Base-by-base conservation (phyloP, 1,140 invertebrate genomes). In the Drosophila ironensis region DNA sequence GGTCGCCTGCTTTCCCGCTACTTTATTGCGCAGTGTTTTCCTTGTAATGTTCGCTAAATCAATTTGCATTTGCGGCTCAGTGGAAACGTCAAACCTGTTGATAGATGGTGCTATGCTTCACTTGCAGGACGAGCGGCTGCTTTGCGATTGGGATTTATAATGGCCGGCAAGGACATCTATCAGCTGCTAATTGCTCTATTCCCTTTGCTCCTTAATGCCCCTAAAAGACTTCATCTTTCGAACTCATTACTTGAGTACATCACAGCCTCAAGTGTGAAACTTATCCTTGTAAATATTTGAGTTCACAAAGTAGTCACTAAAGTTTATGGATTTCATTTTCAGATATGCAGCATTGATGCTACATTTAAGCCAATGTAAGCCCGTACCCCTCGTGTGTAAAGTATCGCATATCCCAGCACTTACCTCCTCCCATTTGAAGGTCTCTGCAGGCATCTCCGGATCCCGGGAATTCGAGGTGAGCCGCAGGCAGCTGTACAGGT, bases 401-500 rank as follows among this genome's bases (percentile, higher is more conserved):
- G n/a, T n/a, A n/a, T n/a, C 7, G 25, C 25, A n/a, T n/a, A 27
- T 5, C 3, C 35, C n/a, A 2, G 7, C 14, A 72, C 80, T 90
- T 63, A 90, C 89, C 80, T 90, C 86, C 59, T 75, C 60, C 70
- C 69, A 82, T 28, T 78, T 52, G 14, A 78, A 28, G 4, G 16
- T 61, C 20, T 73, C 16, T 3, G 3, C 20, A 1, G 12, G 3
- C 16, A 22, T 9, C 22, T 53, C 16, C 16, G 12, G 5, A 2
- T 64, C 20, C 8, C 48, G 38, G 19, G 11, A 16, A 3, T 8
- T 16, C 14, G 69, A 50, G 3, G 45, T 45, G 61, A 73, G 53
- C 37, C 72, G 61, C 20, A 89, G 64, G 52, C 67, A 90, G 47
- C 90, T 90, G 69, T 92, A 89, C 27, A 96, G 90, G 89, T 97